Base-by-base conservation (phyloP, 2,797 vertebrate species). In the Sebastes oblongus region DNA sequence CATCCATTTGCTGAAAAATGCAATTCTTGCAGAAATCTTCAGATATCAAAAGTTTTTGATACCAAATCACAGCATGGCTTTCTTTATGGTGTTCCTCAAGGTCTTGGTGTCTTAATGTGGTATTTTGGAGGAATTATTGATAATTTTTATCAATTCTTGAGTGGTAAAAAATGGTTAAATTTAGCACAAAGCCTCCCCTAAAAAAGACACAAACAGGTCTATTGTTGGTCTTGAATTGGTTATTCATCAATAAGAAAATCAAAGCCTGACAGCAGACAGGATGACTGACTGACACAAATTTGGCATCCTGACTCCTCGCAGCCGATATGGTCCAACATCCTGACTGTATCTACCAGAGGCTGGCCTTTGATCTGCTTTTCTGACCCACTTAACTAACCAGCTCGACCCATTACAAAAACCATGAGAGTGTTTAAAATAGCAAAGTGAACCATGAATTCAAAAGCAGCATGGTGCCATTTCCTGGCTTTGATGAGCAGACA, bases 401-500 rank as follows among this genome's bases (percentile, higher is more conserved):
- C 79, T 72, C 78, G 46, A 85, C 71, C 86, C 78, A 87, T 91
- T 89, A 83, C 81, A 81, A 84, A 91, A 91, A 87, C 83, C 88
- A 91, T 78, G 74, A 87, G 81, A 74, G 77, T 83, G 73, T 88
- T 88, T 92, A 93, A 92, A 89, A 91, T 70, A 84, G 89, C 89
- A 89, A 91, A 92, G 83, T 89, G 85, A 91, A 80, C 72, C 84
- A 68, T 79, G 85, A 88, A 87, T 92, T 81, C 66, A 59, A 76
- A 83, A 93, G 70, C 90, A 90, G 89, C 85, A n/a, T 83, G 81
- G 86, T 78, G 89, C 81, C 77, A 84, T 86, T 89, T 75, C 80
- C 78, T 36, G 24, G 83, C 88, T 92, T 93, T 94, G 92, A 94
- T 92, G 84, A 89, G 80, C 75, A 80, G 86, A 89, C 84, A 80